Evolutionary conservation across 2,113 vertebrate species (phyloP), one percentile per base, ranked within the genome.

Genomic region (Cathartes aura): DNA sequence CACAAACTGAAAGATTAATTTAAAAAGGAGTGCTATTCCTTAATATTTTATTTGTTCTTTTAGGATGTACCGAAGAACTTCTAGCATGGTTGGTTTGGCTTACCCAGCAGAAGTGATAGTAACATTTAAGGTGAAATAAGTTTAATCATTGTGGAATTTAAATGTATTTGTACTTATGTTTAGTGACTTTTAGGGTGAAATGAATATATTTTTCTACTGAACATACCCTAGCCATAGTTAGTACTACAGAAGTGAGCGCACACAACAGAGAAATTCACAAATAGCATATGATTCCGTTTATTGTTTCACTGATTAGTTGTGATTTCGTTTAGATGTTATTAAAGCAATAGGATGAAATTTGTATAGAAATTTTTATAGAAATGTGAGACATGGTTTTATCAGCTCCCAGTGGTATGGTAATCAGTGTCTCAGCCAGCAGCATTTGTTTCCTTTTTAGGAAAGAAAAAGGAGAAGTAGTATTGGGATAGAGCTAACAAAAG

Each of bases 31-130:
- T 84, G 14, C 9, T 89, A 29, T 63, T 70, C 80, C 20, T 78
- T 94, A 82, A 74, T 95, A 45, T 92, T 78, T 80, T 68, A 68
- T 96, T 95, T 97, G 6, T 95, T 93, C 88, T 95, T 97, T 82
- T 97, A 99, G 99, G 98, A 99, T 99, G 99, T 99, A 99, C 98
- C 99, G 99, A 97, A 98, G 99, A 97, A 99, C 99, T 4, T 99
- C 99, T 74, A 99, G 99, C 97, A 99, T 99, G 99, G 98, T 99
- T 59, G 99, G 99, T 74, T 98, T 99, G 97, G 98, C 98, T 67
- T 99, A 99, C 91, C 99, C 99, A 93, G 98, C 99, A 95, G 98
- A 99, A 89, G 99, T 99, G 81, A 98, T 99, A 96, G 89, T 97
- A 82, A 98, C 99, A 84, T 98, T 99, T 96, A 99, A 99, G 99